Evolutionary conservation across 2,113 vertebrate genomes (phyloP).

Genomic region (Morone chrysops): DNA sequence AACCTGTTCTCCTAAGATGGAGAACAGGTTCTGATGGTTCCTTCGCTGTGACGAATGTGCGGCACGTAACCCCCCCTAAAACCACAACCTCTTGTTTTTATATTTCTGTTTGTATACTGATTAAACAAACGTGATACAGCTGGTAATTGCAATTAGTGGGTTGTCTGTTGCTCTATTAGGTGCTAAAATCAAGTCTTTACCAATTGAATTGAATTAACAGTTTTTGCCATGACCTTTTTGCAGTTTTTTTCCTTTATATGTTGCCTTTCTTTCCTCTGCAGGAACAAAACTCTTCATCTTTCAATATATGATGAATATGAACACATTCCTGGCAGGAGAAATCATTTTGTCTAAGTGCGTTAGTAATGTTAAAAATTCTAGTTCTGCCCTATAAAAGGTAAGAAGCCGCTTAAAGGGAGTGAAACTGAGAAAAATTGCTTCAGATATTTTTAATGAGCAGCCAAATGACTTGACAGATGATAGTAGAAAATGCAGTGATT

Average conservation of each 20-base stretch:
- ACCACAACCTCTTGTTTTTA: neutral
- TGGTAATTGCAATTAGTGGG: neutral
- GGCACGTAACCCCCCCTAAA: neutral
- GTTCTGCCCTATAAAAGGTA: constrained; percentile 35
- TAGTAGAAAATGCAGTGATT: constrained; percentile 18
- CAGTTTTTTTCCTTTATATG: neutral
- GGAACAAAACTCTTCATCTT: too few relatives aligned
- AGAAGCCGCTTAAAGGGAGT: constrained; percentile 5
- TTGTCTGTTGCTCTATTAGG: too few relatives aligned
- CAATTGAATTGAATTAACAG: neutral
- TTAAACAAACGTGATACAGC: neutral
- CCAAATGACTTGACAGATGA: constrained; percentile 8
- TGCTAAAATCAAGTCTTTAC: neutral
- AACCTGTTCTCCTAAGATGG: too few relatives aligned
- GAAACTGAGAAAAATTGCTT: neutral
- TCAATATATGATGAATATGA: neutral
- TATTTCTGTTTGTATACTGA: neutral
- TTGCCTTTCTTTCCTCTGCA: neutral
- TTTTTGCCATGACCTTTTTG: neutral
- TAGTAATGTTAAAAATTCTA: neutral
- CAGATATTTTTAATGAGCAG: neutral
- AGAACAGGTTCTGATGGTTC: neutral
- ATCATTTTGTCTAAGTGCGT: constrained; percentile 2
- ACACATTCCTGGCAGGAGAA: constrained; percentile 25
- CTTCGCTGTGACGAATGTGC: neutral